phyloP scores from a whole-genome alignment of 1,140 invertebrate species.

The Eumeta japonica region DNA sequence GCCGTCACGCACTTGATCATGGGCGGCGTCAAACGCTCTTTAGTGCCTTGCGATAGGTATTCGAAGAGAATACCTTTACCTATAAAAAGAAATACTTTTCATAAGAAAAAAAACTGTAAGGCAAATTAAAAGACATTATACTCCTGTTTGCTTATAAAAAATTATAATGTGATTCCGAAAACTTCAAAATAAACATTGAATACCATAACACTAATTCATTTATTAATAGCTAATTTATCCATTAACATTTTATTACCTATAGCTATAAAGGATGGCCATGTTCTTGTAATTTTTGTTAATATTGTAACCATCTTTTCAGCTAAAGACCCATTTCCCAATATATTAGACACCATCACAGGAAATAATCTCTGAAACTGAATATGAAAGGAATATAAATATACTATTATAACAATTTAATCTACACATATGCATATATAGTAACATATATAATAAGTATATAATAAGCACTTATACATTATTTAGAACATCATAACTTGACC shows the following conservation, averaged over 20 bases:
- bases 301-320: conserved; percentile 49
- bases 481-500: no score
- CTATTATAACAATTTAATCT: no score
- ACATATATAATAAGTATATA: no score
- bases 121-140: no score
- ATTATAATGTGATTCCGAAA: no score
- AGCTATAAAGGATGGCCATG: conserved; percentile 44
- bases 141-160: no score
- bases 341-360: conserved; percentile 51
- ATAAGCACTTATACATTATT: no score
- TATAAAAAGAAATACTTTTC: conserved; percentile 15
- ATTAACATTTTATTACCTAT: conserved; percentile 29
- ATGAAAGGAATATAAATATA: background rate
- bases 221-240: no score
- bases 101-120: background rate
- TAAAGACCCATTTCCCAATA: conserved; percentile 40
- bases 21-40: conserved; percentile 42
- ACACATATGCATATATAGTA: no score
- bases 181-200: no score
- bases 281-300: conserved; percentile 45
- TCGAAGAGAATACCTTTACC: conserved; percentile 50
- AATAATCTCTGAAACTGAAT: conserved; percentile 46
- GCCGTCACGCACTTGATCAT: conserved; percentile 51
- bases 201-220: no score
- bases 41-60: conserved; percentile 45